Base-by-base conservation (phyloP, 2,113 vertebrate genomes). In the Microcebus ravelobensis region DNA sequence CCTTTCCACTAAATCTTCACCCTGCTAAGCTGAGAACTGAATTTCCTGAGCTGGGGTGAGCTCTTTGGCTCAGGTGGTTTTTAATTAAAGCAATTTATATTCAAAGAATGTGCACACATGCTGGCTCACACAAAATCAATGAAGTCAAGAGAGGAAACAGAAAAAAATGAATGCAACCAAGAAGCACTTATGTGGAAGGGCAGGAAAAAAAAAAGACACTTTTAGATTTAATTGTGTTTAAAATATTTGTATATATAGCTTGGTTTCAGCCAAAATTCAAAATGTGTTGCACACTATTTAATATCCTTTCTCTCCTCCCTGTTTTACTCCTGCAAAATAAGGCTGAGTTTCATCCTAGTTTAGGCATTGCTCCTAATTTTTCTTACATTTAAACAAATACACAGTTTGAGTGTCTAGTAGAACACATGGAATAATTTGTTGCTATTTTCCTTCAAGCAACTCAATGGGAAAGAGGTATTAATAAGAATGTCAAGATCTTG, bases 11-110 rank as follows among this genome's bases (percentile, higher is more conserved):
- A 59, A 87, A 85, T 52, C 50, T 73, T 90, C 52, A 34, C 27
- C 59, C 83, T 34, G 85, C 91, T 90, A 15, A 83, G 34, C 87
- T 15, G 27, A 92, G 48, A 12, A 39, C 45, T 57, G 61, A 42
- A 36, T 97, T 97, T 90, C 70, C 96, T 80, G 39, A n/a, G 67
- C 50, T 20, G 17, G 45, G 20, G 67, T 31, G 63, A 59, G 74
- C 70, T n/a, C 52, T 82, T 14, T 55, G 83, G 74, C 94, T 96
- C 92, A 92, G 96, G 95, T 87, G 96, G 87, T 93, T 93, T 97
- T 95, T 86, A 94, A 95, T 97, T 94, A 97, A 92, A 86, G 90
- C 55, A 88, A 92, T 97, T 98, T 97, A 52, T 36, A 97, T 77
- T 95, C 92, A 95, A 52, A 96, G 93, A 97, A 68, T 55, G 87